Base-by-base conservation (phyloP, 1,140 invertebrate species). In the Nixonia krombeini region DNA sequence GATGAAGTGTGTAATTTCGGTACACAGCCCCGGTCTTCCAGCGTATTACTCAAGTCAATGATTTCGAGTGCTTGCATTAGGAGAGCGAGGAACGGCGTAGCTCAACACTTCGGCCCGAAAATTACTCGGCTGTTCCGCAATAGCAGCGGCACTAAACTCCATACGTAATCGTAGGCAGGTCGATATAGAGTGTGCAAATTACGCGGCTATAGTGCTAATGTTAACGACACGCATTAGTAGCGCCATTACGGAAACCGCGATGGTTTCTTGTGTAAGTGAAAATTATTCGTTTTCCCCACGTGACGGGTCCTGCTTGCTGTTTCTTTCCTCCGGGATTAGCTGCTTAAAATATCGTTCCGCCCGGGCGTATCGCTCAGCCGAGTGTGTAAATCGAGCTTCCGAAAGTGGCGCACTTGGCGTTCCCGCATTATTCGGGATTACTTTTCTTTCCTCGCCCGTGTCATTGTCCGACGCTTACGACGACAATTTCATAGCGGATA, bases 181-280 rank as follows among this genome's bases (percentile, higher is more conserved):
- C 51, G 69, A 70, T 71, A 67, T 51, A 35, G 58, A 75, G 67
- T 75, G 65, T 62, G 73, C 76, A 73, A 78, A 79, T 80, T 80
- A 76, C 67, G 41, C 46, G 33, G 65, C 68, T 69, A 57, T 64
- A 65, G 64, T 41, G 72, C 64, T 79, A 77, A 78, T 78, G 73
- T 75, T 80, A 79, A 78, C 69, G 70, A 75, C 63, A 62, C 49
- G 67, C 65, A 74, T 81, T 79, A 79, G 65, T 70, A 47, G 33
- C 49, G 33, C 50, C 53, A 66, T 71, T 68, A 69, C 59, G 53
- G 44, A 52, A 64, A 52, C 56, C 58, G 46, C 44, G 15, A 35
- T 65, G 33, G 62, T 49, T 57, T 61, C 57, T 56, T 57, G 38
- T 56, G 26, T 57, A 44, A 57, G 53, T 61, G 47, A 68, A 68